Conservation (phyloP, 1,140 invertebrate species). For the Cyclina sinensis region DNA sequence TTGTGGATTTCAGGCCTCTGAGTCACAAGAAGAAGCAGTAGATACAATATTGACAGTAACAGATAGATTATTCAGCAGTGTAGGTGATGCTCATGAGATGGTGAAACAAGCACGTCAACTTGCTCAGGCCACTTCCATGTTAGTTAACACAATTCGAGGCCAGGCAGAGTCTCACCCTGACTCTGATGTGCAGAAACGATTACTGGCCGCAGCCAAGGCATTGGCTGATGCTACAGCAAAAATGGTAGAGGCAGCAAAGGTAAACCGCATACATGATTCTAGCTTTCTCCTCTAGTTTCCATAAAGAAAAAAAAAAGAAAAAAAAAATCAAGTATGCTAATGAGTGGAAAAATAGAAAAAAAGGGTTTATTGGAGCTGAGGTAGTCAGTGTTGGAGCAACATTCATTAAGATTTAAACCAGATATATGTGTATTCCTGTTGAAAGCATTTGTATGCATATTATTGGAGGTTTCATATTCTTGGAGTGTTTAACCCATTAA, state of each 20-base stretch:
- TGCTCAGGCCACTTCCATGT: constrained; percentile 96
- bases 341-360: no score
- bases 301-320: no score
- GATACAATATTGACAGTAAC: constrained; percentile 96
- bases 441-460: no score
- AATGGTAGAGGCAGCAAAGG: constrained; percentile 98
- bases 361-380: no score
- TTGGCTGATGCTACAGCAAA: constrained; percentile 98
- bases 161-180: constrained; percentile 96
- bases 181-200: constrained; percentile 94
- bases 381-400: no score
- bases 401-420: no score
- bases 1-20: constrained; percentile 72
- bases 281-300: neutral
- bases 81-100: constrained; percentile 95
- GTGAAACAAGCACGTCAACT: constrained; percentile 96
- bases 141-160: constrained; percentile 97
- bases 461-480: no score
- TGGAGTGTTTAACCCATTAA: no score
- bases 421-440: no score
- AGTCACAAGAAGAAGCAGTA: constrained; percentile 92
- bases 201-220: constrained; percentile 94
- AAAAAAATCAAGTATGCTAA: no score
- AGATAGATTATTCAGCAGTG: constrained; percentile 94
- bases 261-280: constrained; percentile 41